A percentile compares a stretch with the other conserved stretches of the same genome.
These are phyloP conservation scores for Azemiops feae DNA, from an alignment of 2,113 vertebrate genomes.

Conservation along the genomic window DNA sequence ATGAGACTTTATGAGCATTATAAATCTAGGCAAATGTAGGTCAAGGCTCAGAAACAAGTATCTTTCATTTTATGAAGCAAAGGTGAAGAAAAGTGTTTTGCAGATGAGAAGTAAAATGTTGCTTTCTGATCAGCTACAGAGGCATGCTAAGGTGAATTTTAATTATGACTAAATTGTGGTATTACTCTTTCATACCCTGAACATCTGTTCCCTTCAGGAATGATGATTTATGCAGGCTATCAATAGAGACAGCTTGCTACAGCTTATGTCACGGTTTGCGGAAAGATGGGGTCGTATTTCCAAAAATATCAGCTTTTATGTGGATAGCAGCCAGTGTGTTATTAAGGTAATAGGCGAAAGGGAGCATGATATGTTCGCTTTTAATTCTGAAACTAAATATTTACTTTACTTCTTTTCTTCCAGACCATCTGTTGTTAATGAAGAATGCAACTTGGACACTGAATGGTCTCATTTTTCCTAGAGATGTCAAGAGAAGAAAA, in stretches of 20 bases:
- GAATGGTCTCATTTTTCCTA: slow-evolving; percentile 60
- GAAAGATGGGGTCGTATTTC: slow-evolving; percentile 74
- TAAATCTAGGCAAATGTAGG: slow-evolving; percentile 39
- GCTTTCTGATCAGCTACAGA: slow-evolving; percentile 75
- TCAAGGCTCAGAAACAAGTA: slow-evolving; percentile 45
- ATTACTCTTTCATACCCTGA: slow-evolving; percentile 86
- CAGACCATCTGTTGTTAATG: slow-evolving; percentile 72
- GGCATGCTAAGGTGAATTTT: slow-evolving; percentile 87
- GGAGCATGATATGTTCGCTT: slow-evolving; percentile 49
- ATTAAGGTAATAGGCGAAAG: slow-evolving; percentile 52
- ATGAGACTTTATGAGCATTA: background rate
- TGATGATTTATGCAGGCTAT: slow-evolving; percentile 90
- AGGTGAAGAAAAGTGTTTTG: slow-evolving; percentile 59
- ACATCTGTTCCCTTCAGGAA: slow-evolving; percentile 92
- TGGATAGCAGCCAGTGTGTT: slow-evolving; percentile 67
- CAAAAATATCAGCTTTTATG: slow-evolving; percentile 70
- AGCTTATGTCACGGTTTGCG: slow-evolving; percentile 83
- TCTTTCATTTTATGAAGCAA: slow-evolving; percentile 53
- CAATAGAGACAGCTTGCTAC: slow-evolving; percentile 86
- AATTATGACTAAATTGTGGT: slow-evolving; percentile 92
- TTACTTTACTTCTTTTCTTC: slow-evolving; percentile 58
- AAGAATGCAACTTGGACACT: slow-evolving; percentile 64
- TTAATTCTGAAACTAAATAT: slow-evolving; percentile 71
- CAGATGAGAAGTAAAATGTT: slow-evolving; percentile 71
- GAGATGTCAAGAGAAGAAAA: slow-evolving; percentile 57